phyloP scores from a whole-genome alignment of 37 sponge, comb jelly and placozoan species.

The Theonella swinhoei region DNA sequence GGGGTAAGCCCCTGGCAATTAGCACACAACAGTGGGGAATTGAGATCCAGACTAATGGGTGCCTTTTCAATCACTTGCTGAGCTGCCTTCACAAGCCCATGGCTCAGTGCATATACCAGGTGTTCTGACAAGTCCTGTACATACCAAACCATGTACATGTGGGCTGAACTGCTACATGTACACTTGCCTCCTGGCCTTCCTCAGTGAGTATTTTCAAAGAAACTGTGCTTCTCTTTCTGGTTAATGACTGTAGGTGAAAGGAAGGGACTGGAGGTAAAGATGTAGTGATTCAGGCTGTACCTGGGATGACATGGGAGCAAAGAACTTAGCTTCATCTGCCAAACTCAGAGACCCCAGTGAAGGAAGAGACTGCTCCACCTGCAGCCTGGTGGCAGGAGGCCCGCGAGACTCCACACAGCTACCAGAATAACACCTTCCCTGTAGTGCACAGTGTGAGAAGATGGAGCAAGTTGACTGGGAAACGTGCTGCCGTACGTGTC shows the following conservation, averaged over 20 bases:
- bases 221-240: background rate
- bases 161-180: background rate
- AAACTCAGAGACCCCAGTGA: background rate
- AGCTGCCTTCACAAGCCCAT: background rate
- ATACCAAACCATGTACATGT: background rate
- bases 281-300: no score
- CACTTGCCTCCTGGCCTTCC: background rate
- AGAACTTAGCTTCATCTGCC: background rate
- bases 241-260: no score
- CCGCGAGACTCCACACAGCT: background rate
- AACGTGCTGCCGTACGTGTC: background rate
- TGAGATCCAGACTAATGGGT: background rate
- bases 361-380: background rate
- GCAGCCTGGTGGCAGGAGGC: background rate
- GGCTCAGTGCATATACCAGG: conserved; percentile 26
- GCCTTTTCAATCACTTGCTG: conserved; percentile 1
- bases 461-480: no score
- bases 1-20: conserved; percentile 50
- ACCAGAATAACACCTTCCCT: background rate
- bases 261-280: no score
- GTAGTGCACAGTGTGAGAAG: no score
- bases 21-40: conserved; percentile 23
- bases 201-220: background rate
- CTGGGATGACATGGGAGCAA: no score
- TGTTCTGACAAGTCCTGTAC: conserved; percentile 5